phyloP scores from a whole-genome alignment of 2,797 vertebrate species.

The Catostomus latipinnis region DNA sequence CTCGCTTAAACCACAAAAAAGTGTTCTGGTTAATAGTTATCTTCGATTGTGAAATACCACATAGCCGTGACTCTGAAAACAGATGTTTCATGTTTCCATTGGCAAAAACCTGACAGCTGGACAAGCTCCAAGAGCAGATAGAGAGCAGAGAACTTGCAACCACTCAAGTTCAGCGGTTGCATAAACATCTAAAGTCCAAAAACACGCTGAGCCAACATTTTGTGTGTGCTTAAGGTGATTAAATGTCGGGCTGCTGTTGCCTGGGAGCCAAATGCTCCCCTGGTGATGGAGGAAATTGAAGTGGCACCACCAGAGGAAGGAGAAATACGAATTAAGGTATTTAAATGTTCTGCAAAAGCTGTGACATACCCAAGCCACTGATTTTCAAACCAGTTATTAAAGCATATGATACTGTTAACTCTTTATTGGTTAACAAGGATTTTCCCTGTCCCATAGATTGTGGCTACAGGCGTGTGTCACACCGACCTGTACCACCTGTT shows the following conservation, averaged over 20 bases:
- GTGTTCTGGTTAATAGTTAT: slow-evolving; percentile 24
- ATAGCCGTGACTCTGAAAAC: slow-evolving; percentile 10
- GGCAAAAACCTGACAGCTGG: slow-evolving; percentile 30
- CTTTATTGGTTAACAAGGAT: neutral
- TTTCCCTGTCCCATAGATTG: slow-evolving; percentile 66
- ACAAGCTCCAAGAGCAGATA: slow-evolving; percentile 18
- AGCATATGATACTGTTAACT: neutral
- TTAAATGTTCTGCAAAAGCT: neutral
- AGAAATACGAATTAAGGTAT: slow-evolving; percentile 91
- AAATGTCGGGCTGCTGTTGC: slow-evolving; percentile 90
- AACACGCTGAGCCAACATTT: neutral
- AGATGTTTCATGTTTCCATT: slow-evolving; percentile 47
- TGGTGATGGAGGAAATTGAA: slow-evolving; percentile 90
- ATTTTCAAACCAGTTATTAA: neutral
- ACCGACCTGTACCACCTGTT: slow-evolving; percentile 76
- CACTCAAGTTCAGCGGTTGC: neutral
- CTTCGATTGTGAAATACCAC: slow-evolving; percentile 41
- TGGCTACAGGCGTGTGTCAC: slow-evolving; percentile 76
- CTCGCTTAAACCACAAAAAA: neutral
- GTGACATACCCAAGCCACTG: neutral
- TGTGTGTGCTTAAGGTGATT: slow-evolving; percentile 80
- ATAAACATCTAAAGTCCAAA: slow-evolving; percentile 19
- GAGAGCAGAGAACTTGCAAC: slow-evolving; percentile 17
- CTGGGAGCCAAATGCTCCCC: slow-evolving; percentile 83
- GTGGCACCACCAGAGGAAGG: slow-evolving; percentile 85